Percentiles rank a stretch among this genome's conserved stretches.
Evolutionary conservation across 2,113 vertebrate genomes (phyloP).

Genomic region (Corythaixoides concolor): DNA sequence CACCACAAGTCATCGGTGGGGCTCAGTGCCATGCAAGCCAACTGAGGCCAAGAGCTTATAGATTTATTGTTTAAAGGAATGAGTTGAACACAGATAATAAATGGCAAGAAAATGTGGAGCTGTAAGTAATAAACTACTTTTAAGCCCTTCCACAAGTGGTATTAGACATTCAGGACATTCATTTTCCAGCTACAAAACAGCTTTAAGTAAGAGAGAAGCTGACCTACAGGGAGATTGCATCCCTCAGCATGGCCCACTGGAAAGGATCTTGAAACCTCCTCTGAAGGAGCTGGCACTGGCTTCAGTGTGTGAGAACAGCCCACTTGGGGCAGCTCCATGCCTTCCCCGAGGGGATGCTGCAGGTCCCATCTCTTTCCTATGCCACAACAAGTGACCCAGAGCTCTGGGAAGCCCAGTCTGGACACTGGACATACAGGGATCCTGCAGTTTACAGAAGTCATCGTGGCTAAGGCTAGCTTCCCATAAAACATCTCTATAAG

Average conservation of each 20-base stretch:
- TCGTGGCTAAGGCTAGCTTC: background rate
- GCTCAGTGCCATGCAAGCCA: background rate
- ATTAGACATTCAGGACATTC: background rate
- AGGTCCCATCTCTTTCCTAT: background rate
- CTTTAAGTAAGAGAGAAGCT: background rate
- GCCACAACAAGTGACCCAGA: background rate
- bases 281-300: background rate
- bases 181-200: background rate
- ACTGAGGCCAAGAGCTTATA: background rate
- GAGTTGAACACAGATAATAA: background rate
- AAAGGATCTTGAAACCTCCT: background rate
- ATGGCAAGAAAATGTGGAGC: background rate
- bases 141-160: background rate
- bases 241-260: background rate
- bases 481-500: background rate
- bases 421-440: background rate
- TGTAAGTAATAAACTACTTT: background rate
- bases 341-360: background rate
- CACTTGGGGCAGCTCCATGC: background rate
- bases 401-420: background rate
- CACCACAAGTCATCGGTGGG: background rate
- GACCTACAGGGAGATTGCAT: background rate
- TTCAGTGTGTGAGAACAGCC: background rate
- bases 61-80: background rate
- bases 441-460: background rate